A percentile compares a stretch with the other conserved stretches of the same genome.
Evolutionary conservation across 1,140 invertebrate species (phyloP).

Genomic region (Dendroctonus ponderosae): DNA sequence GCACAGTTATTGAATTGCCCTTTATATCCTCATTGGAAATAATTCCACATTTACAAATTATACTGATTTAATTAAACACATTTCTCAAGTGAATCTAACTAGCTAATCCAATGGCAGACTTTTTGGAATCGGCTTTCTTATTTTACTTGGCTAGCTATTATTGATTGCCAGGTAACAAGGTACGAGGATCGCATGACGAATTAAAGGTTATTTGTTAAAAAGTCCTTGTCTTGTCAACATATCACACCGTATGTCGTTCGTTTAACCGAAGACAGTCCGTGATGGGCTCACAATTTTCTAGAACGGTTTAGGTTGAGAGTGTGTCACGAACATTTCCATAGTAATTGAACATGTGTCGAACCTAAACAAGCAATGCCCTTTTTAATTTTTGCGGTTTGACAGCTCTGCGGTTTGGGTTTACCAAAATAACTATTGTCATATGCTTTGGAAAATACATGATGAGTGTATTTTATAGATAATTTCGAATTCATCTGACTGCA

Average conservation of each 20-base stretch:
- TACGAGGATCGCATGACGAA: slow-evolving; percentile 37
- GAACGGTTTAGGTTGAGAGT: slow-evolving; percentile 10
- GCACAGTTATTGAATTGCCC: too few relatives aligned
- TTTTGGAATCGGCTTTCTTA: too few relatives aligned
- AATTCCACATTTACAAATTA: too few relatives aligned
- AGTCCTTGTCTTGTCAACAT: slow-evolving; percentile 47
- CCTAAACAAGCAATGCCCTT: slow-evolving; percentile 32
- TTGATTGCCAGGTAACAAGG: not conserved
- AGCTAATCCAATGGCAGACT: too few relatives aligned
- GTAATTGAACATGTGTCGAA: slow-evolving; percentile 45
- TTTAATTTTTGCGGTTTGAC: slow-evolving; percentile 29
- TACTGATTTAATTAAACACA: too few relatives aligned
- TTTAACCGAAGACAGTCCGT: slow-evolving; percentile 26
- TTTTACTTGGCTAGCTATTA: too few relatives aligned
- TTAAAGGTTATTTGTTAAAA: slow-evolving; percentile 39
- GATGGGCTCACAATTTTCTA: slow-evolving; percentile 30
- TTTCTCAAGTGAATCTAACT: too few relatives aligned
- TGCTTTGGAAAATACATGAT: slow-evolving; percentile 8
- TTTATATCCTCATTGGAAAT: too few relatives aligned
- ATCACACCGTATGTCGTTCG: slow-evolving; percentile 45
- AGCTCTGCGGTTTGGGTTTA: slow-evolving; percentile 29
- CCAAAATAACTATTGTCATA: slow-evolving; percentile 28
- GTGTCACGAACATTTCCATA: slow-evolving; percentile 44
- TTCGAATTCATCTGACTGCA: too few relatives aligned
- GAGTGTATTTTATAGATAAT: too few relatives aligned